phyloP scores from a whole-genome alignment of 2,888 invertebrate species.

The Disparrhopalites patrizii region DNA sequence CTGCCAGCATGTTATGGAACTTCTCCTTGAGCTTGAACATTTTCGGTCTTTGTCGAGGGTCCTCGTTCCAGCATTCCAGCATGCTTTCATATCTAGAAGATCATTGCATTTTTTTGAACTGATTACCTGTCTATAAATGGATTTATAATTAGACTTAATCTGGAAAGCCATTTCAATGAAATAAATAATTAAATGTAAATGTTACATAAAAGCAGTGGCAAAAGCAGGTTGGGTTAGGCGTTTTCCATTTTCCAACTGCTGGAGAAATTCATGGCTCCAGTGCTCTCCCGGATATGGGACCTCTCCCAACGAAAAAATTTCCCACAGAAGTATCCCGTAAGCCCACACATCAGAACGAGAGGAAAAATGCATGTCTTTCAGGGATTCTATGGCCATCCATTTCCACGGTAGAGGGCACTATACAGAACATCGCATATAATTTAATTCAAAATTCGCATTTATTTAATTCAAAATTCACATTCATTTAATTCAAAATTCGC shows the following conservation, averaged over 20 bases:
- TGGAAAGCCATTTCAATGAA: neutral
- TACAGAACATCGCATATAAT: no score
- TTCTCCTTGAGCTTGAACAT: neutral
- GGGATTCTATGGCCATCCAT: neutral
- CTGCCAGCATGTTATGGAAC: neutral
- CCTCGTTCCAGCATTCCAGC: constrained; percentile 1
- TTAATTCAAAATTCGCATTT: no score
- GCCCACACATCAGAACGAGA: neutral
- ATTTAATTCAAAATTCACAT: no score
- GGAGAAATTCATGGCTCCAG: neutral
- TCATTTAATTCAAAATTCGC: no score
- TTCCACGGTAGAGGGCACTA: constrained; percentile 2
- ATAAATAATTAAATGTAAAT: neutral
- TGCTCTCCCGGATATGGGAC: neutral
- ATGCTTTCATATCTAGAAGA: neutral
- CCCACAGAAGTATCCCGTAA: neutral
- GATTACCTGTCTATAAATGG: neutral
- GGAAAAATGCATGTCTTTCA: constrained; percentile 2
- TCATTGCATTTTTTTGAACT: neutral
- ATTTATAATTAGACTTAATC: neutral
- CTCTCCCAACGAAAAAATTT: neutral
- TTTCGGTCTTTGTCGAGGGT: neutral
- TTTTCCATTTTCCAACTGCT: neutral
- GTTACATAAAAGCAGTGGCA: neutral
- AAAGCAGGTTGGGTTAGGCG: neutral